These are phyloP conservation scores for Zaprionus inermis DNA, from an alignment of 1,140 invertebrate species.

Conservation along the genomic window DNA sequence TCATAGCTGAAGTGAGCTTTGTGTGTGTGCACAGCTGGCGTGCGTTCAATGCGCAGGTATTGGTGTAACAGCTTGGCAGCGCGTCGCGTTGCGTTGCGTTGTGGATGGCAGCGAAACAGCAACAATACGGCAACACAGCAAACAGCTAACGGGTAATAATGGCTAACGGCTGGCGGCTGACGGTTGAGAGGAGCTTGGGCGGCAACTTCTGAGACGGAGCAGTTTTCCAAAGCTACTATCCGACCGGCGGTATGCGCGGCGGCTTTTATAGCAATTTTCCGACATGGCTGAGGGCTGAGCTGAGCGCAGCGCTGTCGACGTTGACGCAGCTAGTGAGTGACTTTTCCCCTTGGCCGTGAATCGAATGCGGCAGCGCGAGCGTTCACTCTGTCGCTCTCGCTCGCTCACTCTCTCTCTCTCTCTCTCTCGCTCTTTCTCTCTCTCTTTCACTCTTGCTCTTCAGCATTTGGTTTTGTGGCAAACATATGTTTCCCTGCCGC, in stretches of 20 bases:
- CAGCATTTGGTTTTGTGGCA: conserved; percentile 24
- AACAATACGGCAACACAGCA: conserved; percentile 7
- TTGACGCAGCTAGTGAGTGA: conserved; percentile 48
- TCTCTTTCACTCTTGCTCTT: neutral
- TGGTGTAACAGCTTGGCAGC: conserved; percentile 26
- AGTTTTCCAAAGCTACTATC: conserved; percentile 81
- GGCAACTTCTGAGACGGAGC: conserved; percentile 75
- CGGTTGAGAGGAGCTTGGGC: conserved; percentile 47
- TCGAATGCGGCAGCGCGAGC: conserved; percentile 19
- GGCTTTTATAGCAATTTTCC: conserved; percentile 77
- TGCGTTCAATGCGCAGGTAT: conserved; percentile 8
- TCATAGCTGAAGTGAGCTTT: conserved; percentile 6
- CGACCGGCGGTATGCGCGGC: conserved; percentile 65
- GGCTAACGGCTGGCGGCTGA: conserved; percentile 38
- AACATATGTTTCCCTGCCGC: conserved; percentile 48
- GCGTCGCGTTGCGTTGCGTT: conserved; percentile 11
- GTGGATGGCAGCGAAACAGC: conserved; percentile 9
- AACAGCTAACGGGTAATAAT: conserved; percentile 27
- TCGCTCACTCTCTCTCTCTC: conserved; percentile 1
- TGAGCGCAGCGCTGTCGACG: conserved; percentile 48
- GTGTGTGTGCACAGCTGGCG: conserved; percentile 14
- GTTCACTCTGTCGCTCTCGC: neutral
- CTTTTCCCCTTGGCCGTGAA: conserved; percentile 79
- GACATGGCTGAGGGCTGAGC: conserved; percentile 20
- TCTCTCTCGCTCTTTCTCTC: neutral